phyloP scores from a whole-genome alignment of 2,888 invertebrate species.

The Vanessa cardui region DNA sequence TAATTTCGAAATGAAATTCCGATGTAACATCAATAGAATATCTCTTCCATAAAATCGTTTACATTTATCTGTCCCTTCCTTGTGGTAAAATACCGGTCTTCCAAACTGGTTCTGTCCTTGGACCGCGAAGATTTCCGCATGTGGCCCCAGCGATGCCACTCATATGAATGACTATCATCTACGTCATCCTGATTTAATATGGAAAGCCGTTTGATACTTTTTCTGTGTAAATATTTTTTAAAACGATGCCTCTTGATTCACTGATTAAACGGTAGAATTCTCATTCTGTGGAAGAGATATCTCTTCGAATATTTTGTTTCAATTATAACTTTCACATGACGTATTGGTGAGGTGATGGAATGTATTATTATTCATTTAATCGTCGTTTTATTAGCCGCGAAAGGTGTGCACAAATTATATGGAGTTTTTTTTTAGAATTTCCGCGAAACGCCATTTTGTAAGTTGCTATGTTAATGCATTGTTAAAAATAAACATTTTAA shows the following conservation, averaged over 20 bases:
- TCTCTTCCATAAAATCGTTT: constrained; percentile 20
- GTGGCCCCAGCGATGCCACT: constrained; percentile 53
- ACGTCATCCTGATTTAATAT: constrained; percentile 9
- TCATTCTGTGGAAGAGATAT: background rate
- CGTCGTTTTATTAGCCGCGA: too few species aligned
- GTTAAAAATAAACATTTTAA: too few species aligned
- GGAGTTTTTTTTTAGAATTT: too few species aligned
- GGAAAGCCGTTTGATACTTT: constrained; percentile 2
- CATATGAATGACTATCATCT: constrained; percentile 41
- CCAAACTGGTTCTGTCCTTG: constrained; percentile 75
- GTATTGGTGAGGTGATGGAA: too few species aligned
- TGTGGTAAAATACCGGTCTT: constrained; percentile 60
- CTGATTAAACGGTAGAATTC: background rate
- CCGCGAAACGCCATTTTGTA: too few species aligned
- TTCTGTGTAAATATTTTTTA: background rate
- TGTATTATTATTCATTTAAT: too few species aligned
- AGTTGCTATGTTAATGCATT: too few species aligned
- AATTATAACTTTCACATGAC: too few species aligned
- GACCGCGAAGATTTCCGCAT: constrained; percentile 65
- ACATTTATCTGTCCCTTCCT: constrained; percentile 34
- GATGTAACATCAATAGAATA: constrained; percentile 21
- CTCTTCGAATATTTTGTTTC: background rate
- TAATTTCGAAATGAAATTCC: background rate
- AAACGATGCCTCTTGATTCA: background rate
- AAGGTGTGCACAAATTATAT: too few species aligned